Percentiles rank a stretch among this genome's conserved stretches.
Evolutionary conservation across 2,888 invertebrate species (phyloP).

Genomic region (Isoperla grammatica): DNA sequence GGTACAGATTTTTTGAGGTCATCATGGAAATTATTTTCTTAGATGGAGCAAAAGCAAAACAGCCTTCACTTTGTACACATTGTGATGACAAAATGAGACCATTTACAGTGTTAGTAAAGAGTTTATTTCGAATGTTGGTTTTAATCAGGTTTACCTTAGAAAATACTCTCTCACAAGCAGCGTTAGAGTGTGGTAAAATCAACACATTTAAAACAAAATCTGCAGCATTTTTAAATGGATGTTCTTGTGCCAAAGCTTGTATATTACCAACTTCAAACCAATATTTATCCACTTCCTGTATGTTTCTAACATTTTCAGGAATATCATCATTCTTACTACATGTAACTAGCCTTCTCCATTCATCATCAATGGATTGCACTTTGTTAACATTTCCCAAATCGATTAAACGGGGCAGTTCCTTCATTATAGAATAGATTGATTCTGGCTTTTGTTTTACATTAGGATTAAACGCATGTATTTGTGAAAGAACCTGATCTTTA

Average conservation of each 20-base stretch:
- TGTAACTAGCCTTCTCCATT: slow-evolving; percentile 5
- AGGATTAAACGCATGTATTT: background rate
- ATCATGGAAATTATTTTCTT: no score
- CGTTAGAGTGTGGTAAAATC: background rate
- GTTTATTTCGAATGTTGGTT: slow-evolving; percentile 18
- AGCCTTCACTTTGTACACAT: background rate
- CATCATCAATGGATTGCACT: slow-evolving; percentile 3
- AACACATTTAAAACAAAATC: slow-evolving; percentile 8
- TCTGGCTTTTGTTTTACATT: background rate
- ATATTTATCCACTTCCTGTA: slow-evolving; percentile 13
- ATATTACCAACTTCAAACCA: background rate
- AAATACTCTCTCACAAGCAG: slow-evolving; percentile 15
- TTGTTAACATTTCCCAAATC: background rate
- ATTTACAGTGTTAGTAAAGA: slow-evolving; percentile 16
- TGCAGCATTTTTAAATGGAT: background rate
- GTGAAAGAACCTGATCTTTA: background rate
- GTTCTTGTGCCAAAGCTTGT: background rate
- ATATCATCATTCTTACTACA: background rate
- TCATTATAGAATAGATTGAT: background rate
- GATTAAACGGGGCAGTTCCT: background rate
- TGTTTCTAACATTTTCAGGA: background rate
- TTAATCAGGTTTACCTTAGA: slow-evolving; percentile 21
- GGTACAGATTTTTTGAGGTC: no score
- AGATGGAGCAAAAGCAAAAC: background rate
- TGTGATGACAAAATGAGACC: background rate